Evolutionary conservation across 2,888 invertebrate species (phyloP).

Genomic region (Cephalotes varians): DNA sequence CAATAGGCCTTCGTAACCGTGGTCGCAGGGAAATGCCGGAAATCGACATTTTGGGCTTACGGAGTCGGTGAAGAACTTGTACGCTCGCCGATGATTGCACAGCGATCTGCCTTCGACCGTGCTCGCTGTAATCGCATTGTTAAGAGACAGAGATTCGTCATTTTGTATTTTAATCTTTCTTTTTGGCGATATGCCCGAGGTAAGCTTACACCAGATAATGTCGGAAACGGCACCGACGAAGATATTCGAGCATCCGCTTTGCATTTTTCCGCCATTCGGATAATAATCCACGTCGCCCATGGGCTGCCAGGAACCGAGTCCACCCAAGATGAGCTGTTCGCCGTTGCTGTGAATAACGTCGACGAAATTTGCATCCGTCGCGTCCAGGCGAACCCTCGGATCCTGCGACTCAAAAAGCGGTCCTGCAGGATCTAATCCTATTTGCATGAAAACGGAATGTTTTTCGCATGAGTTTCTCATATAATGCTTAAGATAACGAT

Average conservation of each 20-base stretch:
- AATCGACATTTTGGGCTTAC: conserved; percentile 96
- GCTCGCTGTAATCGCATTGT: conserved; percentile 87
- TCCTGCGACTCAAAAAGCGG: conserved; percentile 97
- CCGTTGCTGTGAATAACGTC: conserved; percentile 98
- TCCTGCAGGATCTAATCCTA: conserved; percentile 95
- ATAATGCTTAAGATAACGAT: not conserved
- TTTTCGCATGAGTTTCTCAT: not conserved
- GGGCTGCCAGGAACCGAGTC: conserved; percentile 95
- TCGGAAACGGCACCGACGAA: conserved; percentile 97
- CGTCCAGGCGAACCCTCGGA: conserved; percentile 93
- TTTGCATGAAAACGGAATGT: not conserved
- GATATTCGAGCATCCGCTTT: conserved; percentile 96
- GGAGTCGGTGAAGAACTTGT: conserved; percentile 97
- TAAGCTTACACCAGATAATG: conserved; percentile 92
- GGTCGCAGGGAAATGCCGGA: conserved; percentile 95
- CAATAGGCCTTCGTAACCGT: conserved; percentile 93
- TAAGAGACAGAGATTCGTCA: not conserved
- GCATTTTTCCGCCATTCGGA: conserved; percentile 96
- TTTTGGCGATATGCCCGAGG: not conserved
- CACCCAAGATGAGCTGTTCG: conserved; percentile 95
- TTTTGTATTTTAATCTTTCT: not conserved
- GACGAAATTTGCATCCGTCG: conserved; percentile 94
- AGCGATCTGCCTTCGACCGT: conserved; percentile 94
- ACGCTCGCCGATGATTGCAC: conserved; percentile 97
- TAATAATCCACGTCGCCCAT: conserved; percentile 97